Conservation (phyloP, 2,797 vertebrate species). For the Pseudomugil tenellus region DNA sequence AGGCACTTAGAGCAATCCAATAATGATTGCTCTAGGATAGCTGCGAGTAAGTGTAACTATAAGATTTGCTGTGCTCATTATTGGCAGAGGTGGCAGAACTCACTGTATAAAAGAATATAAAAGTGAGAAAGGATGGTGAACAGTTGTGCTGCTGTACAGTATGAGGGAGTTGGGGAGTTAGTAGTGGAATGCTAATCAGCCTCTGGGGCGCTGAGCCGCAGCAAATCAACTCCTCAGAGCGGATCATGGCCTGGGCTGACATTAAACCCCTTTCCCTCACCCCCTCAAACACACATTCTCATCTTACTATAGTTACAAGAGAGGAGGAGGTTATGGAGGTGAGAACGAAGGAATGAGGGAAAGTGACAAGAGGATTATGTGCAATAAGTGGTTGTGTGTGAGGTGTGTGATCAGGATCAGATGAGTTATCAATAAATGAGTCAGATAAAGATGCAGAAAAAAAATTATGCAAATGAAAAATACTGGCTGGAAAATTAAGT, state of each 20-base stretch:
- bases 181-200: slow-evolving; percentile 75
- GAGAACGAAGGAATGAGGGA: slow-evolving; percentile 25
- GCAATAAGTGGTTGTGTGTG: slow-evolving; percentile 35
- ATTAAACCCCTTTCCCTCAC: slow-evolving; percentile 63
- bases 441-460: slow-evolving; percentile 13
- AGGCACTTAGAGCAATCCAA: slow-evolving; percentile 57
- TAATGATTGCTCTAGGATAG: slow-evolving; percentile 49
- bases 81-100: slow-evolving; percentile 53
- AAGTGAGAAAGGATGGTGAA: slow-evolving; percentile 39
- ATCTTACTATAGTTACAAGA: slow-evolving; percentile 60
- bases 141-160: slow-evolving; percentile 53
- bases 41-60: slow-evolving; percentile 53
- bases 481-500: slow-evolving; percentile 6
- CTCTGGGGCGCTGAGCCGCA: slow-evolving; percentile 71
- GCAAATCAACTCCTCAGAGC: slow-evolving; percentile 79
- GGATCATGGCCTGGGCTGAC: slow-evolving; percentile 74
- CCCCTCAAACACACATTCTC: slow-evolving; percentile 68
- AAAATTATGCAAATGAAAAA: slow-evolving; percentile 19
- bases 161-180: slow-evolving; percentile 66
- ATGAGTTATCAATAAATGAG: slow-evolving; percentile 34
- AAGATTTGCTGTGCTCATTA: slow-evolving; percentile 68
- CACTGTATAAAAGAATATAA: slow-evolving; percentile 43
- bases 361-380: slow-evolving; percentile 38
- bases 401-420: slow-evolving; percentile 31
- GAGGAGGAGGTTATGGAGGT: slow-evolving; percentile 50